Base-by-base conservation (phyloP, 2,113 vertebrate species). In the Tringa solitaria region DNA sequence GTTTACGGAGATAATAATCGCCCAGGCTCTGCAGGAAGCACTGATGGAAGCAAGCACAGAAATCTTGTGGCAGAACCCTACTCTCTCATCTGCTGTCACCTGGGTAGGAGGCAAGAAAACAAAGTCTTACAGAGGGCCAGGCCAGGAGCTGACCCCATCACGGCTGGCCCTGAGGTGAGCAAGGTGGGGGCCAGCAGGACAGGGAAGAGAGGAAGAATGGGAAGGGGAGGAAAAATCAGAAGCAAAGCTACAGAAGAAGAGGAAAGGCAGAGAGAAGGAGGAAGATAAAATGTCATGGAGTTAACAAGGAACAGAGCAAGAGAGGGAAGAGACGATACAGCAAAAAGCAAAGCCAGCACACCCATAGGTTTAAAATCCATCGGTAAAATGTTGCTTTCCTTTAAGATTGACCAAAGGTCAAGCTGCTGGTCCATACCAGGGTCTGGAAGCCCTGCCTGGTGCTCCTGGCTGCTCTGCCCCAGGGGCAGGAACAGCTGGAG, bases 1-100 rank as follows among this genome's bases (percentile, higher is more conserved):
- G 9, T 95, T 96, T 95, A 83, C 65, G 63, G 93, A 94, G 93
- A 97, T 96, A 92, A 87, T 60, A 51, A 97, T 96, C 63, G 0
- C 56, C 61, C 68, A 32, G 70, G 74, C 73, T 89, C 91, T 82
- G 94, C 87, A 80, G 85, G 73, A 91, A 87, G 72, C 84, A 45
- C 82, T 85, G 93, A 80, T 65, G 91, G 85, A 77, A 90, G 83
- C 69, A 61, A 81, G 69, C 54, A 70, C 72, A 72, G 76, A 88
- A 90, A 64, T 57, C 43, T 48, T 0, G 0, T 19, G 74, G 67
- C 60, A 85, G 77, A 77, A 87, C 86, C 84, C 92, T 73, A 3
- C 56, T 64, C 82, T 84, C 78, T 78, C 87, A 89, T 79, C 74
- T 65, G 57, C 83, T 70, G 68, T 69, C 45, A 60, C 63, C 14